Base-by-base conservation (phyloP, 2,888 invertebrate genomes). In the Agonopterix alstromeriana region DNA sequence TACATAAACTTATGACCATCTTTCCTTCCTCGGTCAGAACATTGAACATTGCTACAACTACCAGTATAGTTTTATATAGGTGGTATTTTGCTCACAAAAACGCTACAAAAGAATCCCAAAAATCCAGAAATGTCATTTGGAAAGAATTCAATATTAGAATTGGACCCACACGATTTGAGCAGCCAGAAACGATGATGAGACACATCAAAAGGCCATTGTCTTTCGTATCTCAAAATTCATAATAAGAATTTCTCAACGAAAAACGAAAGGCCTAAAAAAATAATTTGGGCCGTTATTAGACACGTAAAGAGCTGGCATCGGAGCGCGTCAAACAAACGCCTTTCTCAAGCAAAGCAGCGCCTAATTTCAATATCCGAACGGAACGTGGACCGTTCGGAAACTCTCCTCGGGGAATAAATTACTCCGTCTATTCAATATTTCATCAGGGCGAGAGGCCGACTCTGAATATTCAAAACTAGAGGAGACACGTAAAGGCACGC, bases 391-490 rank as follows among this genome's bases (percentile, higher is more conserved):
- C 81, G 78, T 83, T 85, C 84, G 82, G 71, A 82, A 82, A 82
- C 80, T 83, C 82, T 76, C 83, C 77, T 75, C 74, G 57, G 81
- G 73, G 87, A 87, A 88, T 88, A 88, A 88, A 88, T 88, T 87
- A 88, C 85, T 74, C 70, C 69, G 75, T 82, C 84, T 83, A 83
- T 87, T 88, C 87, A 87, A 88, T 88, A 88, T 88, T 88, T 88
- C 87, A 88, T 85, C 87, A 80, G 80, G 77, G 65, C 82, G 80
- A 80, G 77, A 82, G 83, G 81, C 78, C 77, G 82, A 73, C 77
- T 76, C 77, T 87, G 86, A 88, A 88, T 87, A 87, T 88, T 87
- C 87, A 85, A 84, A 85, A 87, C 86, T 87, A 87, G 80, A 82
- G 75, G 78, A 76, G 85, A 84, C 87, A 87, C 87, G 86, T 87